Evolutionary conservation across 2,797 vertebrate genomes (phyloP), one percentile per base, ranked within the genome.

Genomic region (Artibeus jamaicensis): DNA sequence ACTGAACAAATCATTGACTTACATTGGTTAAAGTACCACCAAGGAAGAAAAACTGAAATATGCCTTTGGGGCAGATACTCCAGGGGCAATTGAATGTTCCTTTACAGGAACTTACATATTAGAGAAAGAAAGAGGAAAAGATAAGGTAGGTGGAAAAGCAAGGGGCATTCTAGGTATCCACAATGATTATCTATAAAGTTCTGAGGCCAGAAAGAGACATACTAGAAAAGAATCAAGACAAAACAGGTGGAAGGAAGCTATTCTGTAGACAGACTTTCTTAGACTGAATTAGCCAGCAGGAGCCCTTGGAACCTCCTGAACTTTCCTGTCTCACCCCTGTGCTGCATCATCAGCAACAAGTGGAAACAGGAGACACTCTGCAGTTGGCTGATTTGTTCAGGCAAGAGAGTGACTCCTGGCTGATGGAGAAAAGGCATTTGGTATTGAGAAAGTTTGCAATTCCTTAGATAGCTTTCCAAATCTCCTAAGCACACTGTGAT

Each of bases 381-480:
- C 92, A 88, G 74, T 3, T 26, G n/a, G 78, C 32, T 44, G 74
- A 29, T 55, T 77, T 92, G 39, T 65, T 81, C 76, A 85, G 59
- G 68, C 39, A 74, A 2, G 22, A 55, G 22, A 9, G 59, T 70
- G 42, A 78, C 73, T 73, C 22, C 26, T 57, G 50, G 37, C 48
- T 70, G 46, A 8, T 79, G 39, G 65, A 29, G 73, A 90, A 90
- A 76, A 83, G 53, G 11, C 32, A 85, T 44, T 83, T 76, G 92
- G 39, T 84, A n/a, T 78, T 95, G 24, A 68, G n/a, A 90, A 92
- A 67, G 37, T 53, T 4, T 76, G 44, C 90, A 82, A 73, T 93
- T 65, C 42, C 37, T 89, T 89, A 88, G 68, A 71, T 74, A 11
- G 24, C 32, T 65, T 90, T 92, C 82, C 94, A 92, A 26, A 83